Percentiles rank a stretch among this genome's conserved stretches.
Evolutionary conservation across 1,140 invertebrate species (phyloP).

Genomic region (Araneus ventricosus): DNA sequence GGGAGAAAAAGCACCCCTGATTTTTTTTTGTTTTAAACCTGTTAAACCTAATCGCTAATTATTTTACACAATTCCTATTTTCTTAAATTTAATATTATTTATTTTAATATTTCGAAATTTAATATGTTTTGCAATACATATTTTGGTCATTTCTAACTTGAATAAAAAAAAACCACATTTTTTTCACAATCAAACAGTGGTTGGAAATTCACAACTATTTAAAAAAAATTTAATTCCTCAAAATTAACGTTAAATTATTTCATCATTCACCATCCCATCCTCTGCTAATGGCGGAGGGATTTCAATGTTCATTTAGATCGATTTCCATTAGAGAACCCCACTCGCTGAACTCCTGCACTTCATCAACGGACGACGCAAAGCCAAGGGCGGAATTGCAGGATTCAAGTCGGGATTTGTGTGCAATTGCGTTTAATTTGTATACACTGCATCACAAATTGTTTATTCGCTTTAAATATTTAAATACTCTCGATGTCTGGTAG

Average conservation of each 20-base stretch:
- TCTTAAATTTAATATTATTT: too few relatives aligned
- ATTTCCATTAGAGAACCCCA: not conserved
- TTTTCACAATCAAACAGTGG: too few relatives aligned
- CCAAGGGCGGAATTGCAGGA: not conserved
- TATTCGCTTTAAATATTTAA: not conserved
- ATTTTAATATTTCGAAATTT: too few relatives aligned
- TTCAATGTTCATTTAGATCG: constrained; percentile 19
- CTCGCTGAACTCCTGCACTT: not conserved
- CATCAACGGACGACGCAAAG: not conserved
- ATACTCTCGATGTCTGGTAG: not conserved
- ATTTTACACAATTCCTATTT: too few relatives aligned
- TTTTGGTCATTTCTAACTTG: too few relatives aligned
- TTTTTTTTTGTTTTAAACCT: too few relatives aligned
- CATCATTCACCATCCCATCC: not conserved
- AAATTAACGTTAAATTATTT: not conserved
- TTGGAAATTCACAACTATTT: too few relatives aligned
- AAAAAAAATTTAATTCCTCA: too few relatives aligned
- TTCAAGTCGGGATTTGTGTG: not conserved
- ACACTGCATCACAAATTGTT: not conserved
- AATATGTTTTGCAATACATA: too few relatives aligned
- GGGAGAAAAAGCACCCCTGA: too few relatives aligned
- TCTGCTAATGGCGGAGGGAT: not conserved
- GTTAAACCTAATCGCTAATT: too few relatives aligned
- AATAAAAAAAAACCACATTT: too few relatives aligned
- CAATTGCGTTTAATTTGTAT: not conserved